Conservation (phyloP, 2,888 invertebrate genomes). For the Psococerastis gibbosa region DNA sequence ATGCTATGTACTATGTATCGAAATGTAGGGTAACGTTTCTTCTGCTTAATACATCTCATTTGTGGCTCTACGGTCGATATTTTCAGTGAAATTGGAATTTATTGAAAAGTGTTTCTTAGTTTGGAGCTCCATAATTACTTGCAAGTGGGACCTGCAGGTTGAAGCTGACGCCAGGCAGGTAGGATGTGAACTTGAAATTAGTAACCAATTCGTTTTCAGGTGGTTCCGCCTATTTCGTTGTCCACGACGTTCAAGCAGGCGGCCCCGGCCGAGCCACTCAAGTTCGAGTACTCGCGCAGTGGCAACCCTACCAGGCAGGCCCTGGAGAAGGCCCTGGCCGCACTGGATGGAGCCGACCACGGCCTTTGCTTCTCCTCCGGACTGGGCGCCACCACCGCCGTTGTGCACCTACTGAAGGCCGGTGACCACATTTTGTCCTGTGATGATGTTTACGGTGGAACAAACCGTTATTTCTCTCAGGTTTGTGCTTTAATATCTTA, state of each 20-base stretch:
- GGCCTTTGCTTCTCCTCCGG: slow-evolving; percentile 77
- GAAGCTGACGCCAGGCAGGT: no score
- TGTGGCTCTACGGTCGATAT: neutral
- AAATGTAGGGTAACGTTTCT: no score
- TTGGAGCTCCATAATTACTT: no score
- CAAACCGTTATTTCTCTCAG: slow-evolving; percentile 50
- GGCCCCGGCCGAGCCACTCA: slow-evolving; percentile 54
- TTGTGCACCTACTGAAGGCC: slow-evolving; percentile 49
- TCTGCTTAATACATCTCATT: neutral
- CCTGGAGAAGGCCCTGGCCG: slow-evolving; percentile 74
- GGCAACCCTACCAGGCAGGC: slow-evolving; percentile 87
- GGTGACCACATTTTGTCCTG: slow-evolving; percentile 85
- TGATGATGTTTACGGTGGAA: slow-evolving; percentile 93
- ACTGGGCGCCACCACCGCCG: slow-evolving; percentile 61
- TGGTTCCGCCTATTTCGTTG: slow-evolving; percentile 76
- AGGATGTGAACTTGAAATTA: no score
- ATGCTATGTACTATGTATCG: no score
- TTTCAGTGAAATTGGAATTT: neutral
- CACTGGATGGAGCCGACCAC: slow-evolving; percentile 74
- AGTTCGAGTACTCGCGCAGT: slow-evolving; percentile 80
- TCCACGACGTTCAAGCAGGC: slow-evolving; percentile 87
- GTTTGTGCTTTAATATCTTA: no score
- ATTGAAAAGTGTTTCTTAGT: no score
- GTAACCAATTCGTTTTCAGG: no score
- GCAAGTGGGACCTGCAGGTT: no score